phyloP scores from a whole-genome alignment of 2,888 invertebrate species.

The Amaurobius ferox region DNA sequence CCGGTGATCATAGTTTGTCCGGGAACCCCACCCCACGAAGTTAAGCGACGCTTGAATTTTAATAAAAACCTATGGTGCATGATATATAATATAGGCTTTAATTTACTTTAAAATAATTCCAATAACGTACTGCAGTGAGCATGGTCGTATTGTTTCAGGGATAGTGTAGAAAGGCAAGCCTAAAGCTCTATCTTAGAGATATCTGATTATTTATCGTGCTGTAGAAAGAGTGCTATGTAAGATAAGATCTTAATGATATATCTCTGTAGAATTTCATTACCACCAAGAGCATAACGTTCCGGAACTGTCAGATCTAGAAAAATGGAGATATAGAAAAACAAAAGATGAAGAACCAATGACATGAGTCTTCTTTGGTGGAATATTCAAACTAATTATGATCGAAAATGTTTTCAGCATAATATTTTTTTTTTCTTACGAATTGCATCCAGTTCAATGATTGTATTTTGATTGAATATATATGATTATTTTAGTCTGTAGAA shows the following conservation, averaged over 20 bases:
- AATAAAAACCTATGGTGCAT: no score
- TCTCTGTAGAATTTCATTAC: constrained; percentile 13
- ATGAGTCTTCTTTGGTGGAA: neutral
- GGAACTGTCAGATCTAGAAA: neutral
- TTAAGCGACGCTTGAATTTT: no score
- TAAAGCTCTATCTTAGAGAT: neutral
- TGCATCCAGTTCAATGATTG: no score
- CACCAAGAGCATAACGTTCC: neutral
- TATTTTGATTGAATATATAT: no score
- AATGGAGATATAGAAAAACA: neutral
- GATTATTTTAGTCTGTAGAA: no score
- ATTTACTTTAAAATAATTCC: constrained; percentile 8
- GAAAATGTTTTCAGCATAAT: neutral
- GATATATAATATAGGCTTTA: no score
- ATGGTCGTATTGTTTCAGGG: neutral
- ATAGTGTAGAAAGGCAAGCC: neutral
- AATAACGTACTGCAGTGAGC: neutral
- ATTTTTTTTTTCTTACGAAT: no score
- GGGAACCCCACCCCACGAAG: no score
- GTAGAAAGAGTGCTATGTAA: neutral
- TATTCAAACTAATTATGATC: neutral
- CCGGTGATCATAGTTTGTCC: no score
- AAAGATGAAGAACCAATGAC: neutral
- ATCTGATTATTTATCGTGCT: constrained; percentile 9
- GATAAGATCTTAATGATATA: constrained; percentile 26